Evolutionary conservation across 2,888 invertebrate genomes (phyloP).

Genomic region (Aethes cnicana): DNA sequence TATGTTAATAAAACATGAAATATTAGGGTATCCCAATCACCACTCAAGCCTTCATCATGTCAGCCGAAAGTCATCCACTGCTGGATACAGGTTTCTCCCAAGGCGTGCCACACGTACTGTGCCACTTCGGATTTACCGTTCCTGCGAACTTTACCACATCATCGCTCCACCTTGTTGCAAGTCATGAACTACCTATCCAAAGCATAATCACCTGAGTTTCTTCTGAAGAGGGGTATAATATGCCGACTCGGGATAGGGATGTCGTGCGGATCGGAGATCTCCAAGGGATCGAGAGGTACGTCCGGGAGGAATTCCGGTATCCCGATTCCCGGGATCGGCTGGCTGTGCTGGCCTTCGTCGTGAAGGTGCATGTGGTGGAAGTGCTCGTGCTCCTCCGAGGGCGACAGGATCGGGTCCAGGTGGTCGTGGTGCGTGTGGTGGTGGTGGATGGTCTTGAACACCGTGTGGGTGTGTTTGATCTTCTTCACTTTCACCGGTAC

Average conservation of each 20-base stretch:
- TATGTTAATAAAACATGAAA: too few relatives aligned
- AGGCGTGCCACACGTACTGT: too few relatives aligned
- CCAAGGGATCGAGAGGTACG: constrained; percentile 45
- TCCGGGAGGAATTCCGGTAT: constrained; percentile 75
- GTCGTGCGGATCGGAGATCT: constrained; percentile 45
- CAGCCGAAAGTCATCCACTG: too few relatives aligned
- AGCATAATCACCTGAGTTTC: constrained; percentile 43
- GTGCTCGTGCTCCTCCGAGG: constrained; percentile 74
- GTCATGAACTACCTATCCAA: background rate
- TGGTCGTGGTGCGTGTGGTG: constrained; percentile 70
- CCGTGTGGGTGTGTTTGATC: constrained; percentile 87
- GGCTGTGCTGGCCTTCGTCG: constrained; percentile 65
- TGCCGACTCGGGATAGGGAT: constrained; percentile 50
- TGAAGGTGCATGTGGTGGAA: constrained; percentile 74
- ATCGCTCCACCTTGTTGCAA: too few relatives aligned
- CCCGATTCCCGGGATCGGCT: constrained; percentile 59
- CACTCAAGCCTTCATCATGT: too few relatives aligned
- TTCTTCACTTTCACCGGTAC: constrained; percentile 86
- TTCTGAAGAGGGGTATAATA: constrained; percentile 58
- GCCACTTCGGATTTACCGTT: too few relatives aligned
- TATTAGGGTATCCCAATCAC: too few relatives aligned
- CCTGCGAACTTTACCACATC: too few relatives aligned
- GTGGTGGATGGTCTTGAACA: constrained; percentile 86
- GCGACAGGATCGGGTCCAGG: constrained; percentile 48
- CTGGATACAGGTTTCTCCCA: too few relatives aligned